Conservation (phyloP, 2,113 vertebrate genomes). For the Strix uralensis region DNA sequence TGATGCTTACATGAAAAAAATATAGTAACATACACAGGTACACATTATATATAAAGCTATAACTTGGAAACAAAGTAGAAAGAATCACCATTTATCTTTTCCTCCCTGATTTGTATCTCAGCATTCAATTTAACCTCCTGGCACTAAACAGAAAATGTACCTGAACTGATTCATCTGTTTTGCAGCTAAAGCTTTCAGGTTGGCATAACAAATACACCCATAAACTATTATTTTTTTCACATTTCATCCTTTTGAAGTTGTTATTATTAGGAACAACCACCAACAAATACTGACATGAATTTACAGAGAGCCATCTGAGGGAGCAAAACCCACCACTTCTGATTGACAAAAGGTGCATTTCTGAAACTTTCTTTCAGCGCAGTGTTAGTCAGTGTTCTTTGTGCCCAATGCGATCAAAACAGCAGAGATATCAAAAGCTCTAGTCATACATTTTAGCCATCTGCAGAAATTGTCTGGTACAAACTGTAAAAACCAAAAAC, state of each 20-base stretch:
- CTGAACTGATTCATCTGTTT: background rate
- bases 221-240: background rate
- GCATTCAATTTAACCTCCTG: background rate
- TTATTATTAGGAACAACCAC: background rate
- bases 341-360: accelerated
- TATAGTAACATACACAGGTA: accelerated
- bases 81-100: background rate
- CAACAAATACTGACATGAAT: too few species aligned
- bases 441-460: too few species aligned
- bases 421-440: background rate
- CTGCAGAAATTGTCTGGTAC: background rate
- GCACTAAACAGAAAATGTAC: background rate
- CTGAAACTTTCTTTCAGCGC: background rate
- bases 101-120: background rate
- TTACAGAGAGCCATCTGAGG: background rate
- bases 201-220: background rate
- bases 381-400: background rate
- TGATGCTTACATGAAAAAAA: background rate
- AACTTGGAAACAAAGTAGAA: background rate
- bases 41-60: accelerated
- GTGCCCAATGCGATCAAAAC: accelerated
- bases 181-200: background rate
- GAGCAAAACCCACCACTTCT: background rate
- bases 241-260: background rate
- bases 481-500: background rate